Evolutionary conservation across 2,888 invertebrate species (phyloP).

Genomic region (Blastobasis lacticolella): DNA sequence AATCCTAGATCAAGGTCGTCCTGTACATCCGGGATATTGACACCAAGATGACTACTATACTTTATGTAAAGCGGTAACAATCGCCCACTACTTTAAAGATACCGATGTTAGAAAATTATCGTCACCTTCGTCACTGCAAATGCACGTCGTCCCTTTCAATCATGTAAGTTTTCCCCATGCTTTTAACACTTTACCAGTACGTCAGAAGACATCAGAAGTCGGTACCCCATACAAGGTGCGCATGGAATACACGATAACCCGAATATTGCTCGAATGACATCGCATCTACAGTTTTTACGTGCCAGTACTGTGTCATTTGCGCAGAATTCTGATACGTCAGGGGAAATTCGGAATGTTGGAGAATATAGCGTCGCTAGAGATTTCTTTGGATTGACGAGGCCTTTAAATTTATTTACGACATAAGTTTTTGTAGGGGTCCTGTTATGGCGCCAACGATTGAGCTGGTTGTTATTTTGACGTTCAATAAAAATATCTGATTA

Average conservation of each 20-base stretch:
- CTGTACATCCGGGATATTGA: too few relatives aligned
- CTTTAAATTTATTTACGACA: background rate
- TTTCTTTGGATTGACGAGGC: background rate
- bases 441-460: background rate
- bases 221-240: slow-evolving; percentile 13
- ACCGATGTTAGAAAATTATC: background rate
- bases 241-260: slow-evolving; percentile 20
- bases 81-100: background rate
- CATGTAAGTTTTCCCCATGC: slow-evolving; percentile 11
- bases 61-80: background rate
- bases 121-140: background rate
- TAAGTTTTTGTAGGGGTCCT: background rate
- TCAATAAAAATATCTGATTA: too few relatives aligned
- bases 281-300: slow-evolving; percentile 7
- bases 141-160: slow-evolving; percentile 7
- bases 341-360: slow-evolving; percentile 8
- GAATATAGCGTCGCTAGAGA: background rate
- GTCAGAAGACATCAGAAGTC: background rate
- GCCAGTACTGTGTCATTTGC: slow-evolving; percentile 5
- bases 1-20: too few relatives aligned
- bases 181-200: slow-evolving; percentile 11
- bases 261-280: slow-evolving; percentile 8
- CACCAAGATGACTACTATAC: background rate
- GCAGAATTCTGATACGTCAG: slow-evolving; percentile 9
- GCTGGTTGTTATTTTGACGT: background rate